Conservation (phyloP, 2,797 vertebrate species). For the Coccyzus lansbergi region DNA sequence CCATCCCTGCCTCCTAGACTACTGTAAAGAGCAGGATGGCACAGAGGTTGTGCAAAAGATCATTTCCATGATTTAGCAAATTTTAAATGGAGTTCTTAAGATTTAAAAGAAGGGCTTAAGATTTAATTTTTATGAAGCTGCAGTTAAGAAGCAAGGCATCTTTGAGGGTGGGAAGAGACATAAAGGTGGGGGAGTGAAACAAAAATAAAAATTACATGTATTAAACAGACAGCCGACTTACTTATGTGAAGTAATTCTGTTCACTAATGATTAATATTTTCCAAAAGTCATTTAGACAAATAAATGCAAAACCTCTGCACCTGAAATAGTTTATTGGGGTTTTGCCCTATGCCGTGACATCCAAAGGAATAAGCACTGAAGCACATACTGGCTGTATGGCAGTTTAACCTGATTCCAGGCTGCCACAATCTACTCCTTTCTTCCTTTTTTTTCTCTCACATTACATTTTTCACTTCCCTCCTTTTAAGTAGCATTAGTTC, state of each 20-base stretch:
- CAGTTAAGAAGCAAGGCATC: neutral
- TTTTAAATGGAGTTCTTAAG: neutral
- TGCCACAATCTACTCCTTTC: neutral
- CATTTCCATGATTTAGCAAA: neutral
- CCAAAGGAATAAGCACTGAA: neutral
- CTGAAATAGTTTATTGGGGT: neutral
- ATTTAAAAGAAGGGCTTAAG: neutral
- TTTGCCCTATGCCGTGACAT: neutral
- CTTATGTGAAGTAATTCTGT: neutral
- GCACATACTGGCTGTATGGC: neutral
- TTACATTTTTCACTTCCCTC: neutral
- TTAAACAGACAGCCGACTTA: neutral
- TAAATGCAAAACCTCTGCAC: neutral
- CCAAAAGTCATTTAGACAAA: neutral
- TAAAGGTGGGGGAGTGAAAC: neutral
- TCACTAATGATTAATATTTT: neutral
- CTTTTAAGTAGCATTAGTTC: neutral
- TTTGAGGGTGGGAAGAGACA: neutral
- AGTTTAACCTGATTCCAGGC: neutral
- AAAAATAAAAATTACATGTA: neutral
- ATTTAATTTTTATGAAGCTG: neutral
- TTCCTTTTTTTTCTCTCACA: neutral
- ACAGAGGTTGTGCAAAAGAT: neutral
- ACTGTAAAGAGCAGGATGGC: rapidly evolving
- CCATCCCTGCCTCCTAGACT: neutral